Conservation (phyloP, 92 coral and sea anemone species). For the Chrysogorgia sp. region DNA sequence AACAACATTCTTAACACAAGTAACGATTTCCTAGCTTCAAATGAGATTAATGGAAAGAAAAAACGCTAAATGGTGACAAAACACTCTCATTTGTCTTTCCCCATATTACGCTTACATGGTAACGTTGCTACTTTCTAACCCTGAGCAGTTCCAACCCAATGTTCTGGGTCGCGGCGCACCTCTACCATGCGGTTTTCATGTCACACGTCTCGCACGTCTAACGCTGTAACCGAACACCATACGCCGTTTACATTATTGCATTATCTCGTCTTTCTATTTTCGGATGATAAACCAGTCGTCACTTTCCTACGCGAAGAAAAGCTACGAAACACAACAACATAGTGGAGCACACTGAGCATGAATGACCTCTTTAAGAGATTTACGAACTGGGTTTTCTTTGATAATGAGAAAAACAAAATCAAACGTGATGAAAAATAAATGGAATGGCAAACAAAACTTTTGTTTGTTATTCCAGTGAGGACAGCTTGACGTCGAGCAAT, state of each 20-base stretch:
- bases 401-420: slow-evolving; percentile 41
- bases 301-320: slow-evolving; percentile 91
- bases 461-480: slow-evolving; percentile 25
- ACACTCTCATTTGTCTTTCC: background rate
- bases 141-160: too few relatives aligned
- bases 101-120: background rate
- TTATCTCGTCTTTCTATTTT: slow-evolving; percentile 72
- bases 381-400: background rate
- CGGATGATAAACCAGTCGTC: slow-evolving; percentile 92
- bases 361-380: slow-evolving; percentile 16
- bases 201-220: background rate
- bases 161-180: too few relatives aligned
- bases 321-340: slow-evolving; percentile 69
- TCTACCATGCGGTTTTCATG: too few relatives aligned
- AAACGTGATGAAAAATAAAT: slow-evolving; percentile 42
- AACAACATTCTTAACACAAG: background rate
- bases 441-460: slow-evolving; percentile 30
- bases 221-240: slow-evolving; percentile 22
- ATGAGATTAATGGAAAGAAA: background rate
- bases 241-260: slow-evolving; percentile 43
- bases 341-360: too few relatives aligned
- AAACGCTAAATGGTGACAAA: background rate
- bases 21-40: background rate
- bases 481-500: slow-evolving; percentile 26
- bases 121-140: background rate